Conservation (phyloP, 1,140 invertebrate genomes). For the Drosophila busckii region DNA sequence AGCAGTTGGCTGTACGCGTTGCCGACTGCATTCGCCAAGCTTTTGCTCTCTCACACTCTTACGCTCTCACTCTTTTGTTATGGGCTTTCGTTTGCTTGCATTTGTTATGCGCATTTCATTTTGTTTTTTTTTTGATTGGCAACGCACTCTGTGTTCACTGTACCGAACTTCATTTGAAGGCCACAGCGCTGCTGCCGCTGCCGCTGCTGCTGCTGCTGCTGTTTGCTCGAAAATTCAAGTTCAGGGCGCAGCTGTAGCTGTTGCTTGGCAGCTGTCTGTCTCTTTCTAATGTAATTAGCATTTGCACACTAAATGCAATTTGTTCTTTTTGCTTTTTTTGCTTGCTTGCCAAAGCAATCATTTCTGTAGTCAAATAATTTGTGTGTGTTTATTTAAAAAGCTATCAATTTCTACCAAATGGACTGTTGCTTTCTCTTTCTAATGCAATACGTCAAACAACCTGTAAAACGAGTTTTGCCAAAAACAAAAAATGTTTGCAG, state of each 20-base stretch:
- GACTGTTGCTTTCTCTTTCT: slow-evolving; percentile 2
- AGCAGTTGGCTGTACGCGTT: slow-evolving; percentile 45
- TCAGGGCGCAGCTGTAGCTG: slow-evolving; percentile 41
- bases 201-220: slow-evolving; percentile 5
- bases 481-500: slow-evolving; percentile 24
- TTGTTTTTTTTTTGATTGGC: too few relatives aligned
- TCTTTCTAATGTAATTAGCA: slow-evolving; percentile 41
- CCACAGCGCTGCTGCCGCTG: slow-evolving; percentile 12
- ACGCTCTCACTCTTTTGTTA: not conserved
- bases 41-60: slow-evolving; percentile 7
- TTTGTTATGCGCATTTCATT: slow-evolving; percentile 51
- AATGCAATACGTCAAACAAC: slow-evolving; percentile 17
- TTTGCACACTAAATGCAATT: slow-evolving; percentile 13
- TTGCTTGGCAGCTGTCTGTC: slow-evolving; percentile 1
- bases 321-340: not conserved
- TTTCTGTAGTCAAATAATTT: too few relatives aligned
- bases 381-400: too few relatives aligned
- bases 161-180: slow-evolving; percentile 57
- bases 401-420: slow-evolving; percentile 17
- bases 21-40: slow-evolving; percentile 42
- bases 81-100: slow-evolving; percentile 11
- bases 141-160: slow-evolving; percentile 32
- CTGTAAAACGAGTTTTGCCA: slow-evolving; percentile 56
- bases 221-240: slow-evolving; percentile 50
- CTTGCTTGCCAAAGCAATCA: not conserved